Base-by-base conservation (phyloP, 2,797 vertebrate species). In the Danio jaintianensis region DNA sequence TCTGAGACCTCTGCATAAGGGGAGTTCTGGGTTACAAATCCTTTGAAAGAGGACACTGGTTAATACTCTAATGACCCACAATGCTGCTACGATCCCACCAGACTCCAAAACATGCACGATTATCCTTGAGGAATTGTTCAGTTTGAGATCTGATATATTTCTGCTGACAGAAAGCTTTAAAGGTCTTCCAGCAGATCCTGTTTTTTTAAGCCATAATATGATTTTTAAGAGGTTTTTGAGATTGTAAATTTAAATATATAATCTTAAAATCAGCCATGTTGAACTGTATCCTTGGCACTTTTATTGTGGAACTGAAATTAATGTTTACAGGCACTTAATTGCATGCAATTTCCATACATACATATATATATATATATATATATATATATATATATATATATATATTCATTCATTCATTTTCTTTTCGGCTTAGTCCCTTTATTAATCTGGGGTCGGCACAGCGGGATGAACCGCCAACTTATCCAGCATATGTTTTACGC, bases 31-130 rank as follows among this genome's bases (percentile, higher is more conserved):
- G 43, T 68, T 68, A 38, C 52, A 48, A 58, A 61, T 67, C 6
- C 16, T 69, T 69, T 40, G 43, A 61, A 69, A 68, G 8, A 59
- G 29, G 8, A n/a, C 50, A 38, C 53, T 59, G 75, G 29, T 68
- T 78, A 68, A 78, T 59, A 22, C 40, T 78, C 48, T 9, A 55
- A 42, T 11, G 15, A 67, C 38, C 40, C 38, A 56, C 40, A 36
- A 20, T 45, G 29, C 43, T 69, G 16, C 75, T 22, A 66, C 43
- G 7, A 22, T 72, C 52, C 38, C 18, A 58, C 45, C 47, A 36
- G 48, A 13, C 42, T n/a, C 38, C 13, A 43, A 72, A 16, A 64
- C 36, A 18, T n/a, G 10, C 11, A 22, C 10, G 20, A 2, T 42
- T 11, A 53, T 64, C 47, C 12, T 64, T 22, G 7, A 72, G 7